phyloP scores from a whole-genome alignment of 2,888 invertebrate genomes.

The Drosophila mimica region DNA sequence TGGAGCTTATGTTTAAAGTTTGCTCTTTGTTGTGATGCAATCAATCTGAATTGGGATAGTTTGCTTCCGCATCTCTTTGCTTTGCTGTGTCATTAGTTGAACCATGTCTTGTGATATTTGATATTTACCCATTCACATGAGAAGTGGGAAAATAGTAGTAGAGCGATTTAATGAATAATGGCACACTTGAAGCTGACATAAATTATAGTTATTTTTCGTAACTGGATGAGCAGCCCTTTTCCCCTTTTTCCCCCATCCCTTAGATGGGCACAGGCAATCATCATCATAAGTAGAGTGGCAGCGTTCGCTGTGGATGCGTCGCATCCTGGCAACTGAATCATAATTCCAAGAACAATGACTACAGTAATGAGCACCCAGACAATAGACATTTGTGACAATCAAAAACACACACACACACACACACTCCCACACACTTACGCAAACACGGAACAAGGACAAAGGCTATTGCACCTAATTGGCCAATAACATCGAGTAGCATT shows the following conservation, averaged over 20 bases:
- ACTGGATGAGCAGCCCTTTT: not conserved
- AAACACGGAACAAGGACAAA: slow-evolving; percentile 4
- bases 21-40: not conserved
- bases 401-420: slow-evolving; percentile 10
- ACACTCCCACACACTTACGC: slow-evolving; percentile 17
- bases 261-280: slow-evolving; percentile 29
- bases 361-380: slow-evolving; percentile 62
- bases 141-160: slow-evolving; percentile 30
- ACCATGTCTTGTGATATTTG: slow-evolving; percentile 19
- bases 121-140: slow-evolving; percentile 13
- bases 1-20: not conserved
- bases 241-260: not conserved
- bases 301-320: slow-evolving; percentile 12
- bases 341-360: slow-evolving; percentile 45
- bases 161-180: slow-evolving; percentile 44
- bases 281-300: slow-evolving; percentile 33
- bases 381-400: slow-evolving; percentile 47
- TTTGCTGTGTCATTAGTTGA: not conserved
- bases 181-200: slow-evolving; percentile 20
- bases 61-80: not conserved
- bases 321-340: slow-evolving; percentile 43
- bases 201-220: slow-evolving; percentile 39
- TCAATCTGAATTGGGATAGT: slow-evolving; percentile 6
- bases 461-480: slow-evolving; percentile 51
- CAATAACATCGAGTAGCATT: slow-evolving; percentile 20